phyloP scores from a whole-genome alignment of 2,113 vertebrate genomes.

The Rissa tridactyla region DNA sequence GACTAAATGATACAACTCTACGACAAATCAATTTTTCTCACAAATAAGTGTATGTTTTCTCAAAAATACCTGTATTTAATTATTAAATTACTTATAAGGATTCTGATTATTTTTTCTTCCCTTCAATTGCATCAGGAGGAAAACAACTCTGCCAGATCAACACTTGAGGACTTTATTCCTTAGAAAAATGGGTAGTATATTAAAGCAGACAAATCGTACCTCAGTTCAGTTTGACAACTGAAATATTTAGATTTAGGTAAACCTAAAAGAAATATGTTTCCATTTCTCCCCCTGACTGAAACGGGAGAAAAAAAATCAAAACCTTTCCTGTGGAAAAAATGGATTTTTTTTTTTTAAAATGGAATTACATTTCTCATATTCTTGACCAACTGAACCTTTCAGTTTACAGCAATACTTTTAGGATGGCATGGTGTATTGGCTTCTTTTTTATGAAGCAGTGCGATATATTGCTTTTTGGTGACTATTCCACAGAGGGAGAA shows the following conservation, averaged over 20 bases:
- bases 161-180: neutral
- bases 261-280: neutral
- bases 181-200: neutral
- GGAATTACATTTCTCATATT: neutral
- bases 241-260: neutral
- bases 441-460: neutral
- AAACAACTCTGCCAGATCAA: neutral
- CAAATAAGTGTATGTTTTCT: neutral
- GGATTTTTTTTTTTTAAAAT: neutral
- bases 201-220: neutral
- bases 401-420: neutral
- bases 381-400: neutral
- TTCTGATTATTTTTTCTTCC: neutral
- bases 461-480: neutral
- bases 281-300: neutral
- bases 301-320: neutral
- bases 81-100: neutral
- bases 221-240: neutral
- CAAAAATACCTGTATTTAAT: neutral
- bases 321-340: neutral
- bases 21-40: neutral
- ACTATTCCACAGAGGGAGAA: neutral
- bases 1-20: neutral
- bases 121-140: neutral
- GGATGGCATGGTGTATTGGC: neutral